phyloP scores from a whole-genome alignment of 2,113 vertebrate species.

The Triplophysa dalaica region DNA sequence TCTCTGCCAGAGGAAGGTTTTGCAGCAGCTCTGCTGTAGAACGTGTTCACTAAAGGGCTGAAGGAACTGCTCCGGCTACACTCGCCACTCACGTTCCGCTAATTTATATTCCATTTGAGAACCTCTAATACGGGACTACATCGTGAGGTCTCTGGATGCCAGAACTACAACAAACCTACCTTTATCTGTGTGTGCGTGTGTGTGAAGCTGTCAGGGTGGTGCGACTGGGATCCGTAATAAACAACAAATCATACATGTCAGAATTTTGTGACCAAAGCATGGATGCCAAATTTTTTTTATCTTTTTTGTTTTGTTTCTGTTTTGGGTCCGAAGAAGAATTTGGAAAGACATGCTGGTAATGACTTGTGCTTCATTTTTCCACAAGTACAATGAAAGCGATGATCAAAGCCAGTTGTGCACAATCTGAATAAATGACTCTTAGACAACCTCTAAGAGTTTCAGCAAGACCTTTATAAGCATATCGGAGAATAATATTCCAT shows the following conservation, averaged over 20 bases:
- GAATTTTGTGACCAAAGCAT: slow-evolving; percentile 99
- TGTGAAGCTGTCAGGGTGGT: slow-evolving; percentile 79
- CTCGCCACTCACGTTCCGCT: slow-evolving; percentile 59
- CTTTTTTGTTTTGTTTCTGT: slow-evolving; percentile 57
- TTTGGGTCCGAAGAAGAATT: slow-evolving; percentile 63
- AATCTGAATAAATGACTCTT: slow-evolving; percentile 44
- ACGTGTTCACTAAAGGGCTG: slow-evolving; percentile 97
- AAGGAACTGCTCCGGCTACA: slow-evolving; percentile 67
- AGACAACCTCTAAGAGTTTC: slow-evolving; percentile 33
- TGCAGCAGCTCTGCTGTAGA: slow-evolving; percentile 99
- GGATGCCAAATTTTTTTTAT: slow-evolving; percentile 95
- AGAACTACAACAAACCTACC: slow-evolving; percentile 99
- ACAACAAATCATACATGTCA: slow-evolving; percentile 78
- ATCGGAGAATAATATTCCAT: slow-evolving; percentile 1
- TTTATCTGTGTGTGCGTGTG: slow-evolving; percentile 71
- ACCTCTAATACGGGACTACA: slow-evolving; percentile 86
- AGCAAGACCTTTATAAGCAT: slow-evolving; percentile 25
- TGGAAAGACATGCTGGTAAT: slow-evolving; percentile 26
- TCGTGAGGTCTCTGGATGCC: slow-evolving; percentile 86
- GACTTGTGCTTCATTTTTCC: slow-evolving; percentile 35
- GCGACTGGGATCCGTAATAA: slow-evolving; percentile 83
- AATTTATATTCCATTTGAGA: slow-evolving; percentile 55
- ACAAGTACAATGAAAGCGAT: slow-evolving; percentile 12
- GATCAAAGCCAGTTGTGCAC: slow-evolving; percentile 40
- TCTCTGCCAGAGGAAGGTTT: slow-evolving; percentile 97